Evolutionary conservation across 2,888 invertebrate species (phyloP), one percentile per base, ranked within the genome.

Genomic region (Chrysina gloriosa): DNA sequence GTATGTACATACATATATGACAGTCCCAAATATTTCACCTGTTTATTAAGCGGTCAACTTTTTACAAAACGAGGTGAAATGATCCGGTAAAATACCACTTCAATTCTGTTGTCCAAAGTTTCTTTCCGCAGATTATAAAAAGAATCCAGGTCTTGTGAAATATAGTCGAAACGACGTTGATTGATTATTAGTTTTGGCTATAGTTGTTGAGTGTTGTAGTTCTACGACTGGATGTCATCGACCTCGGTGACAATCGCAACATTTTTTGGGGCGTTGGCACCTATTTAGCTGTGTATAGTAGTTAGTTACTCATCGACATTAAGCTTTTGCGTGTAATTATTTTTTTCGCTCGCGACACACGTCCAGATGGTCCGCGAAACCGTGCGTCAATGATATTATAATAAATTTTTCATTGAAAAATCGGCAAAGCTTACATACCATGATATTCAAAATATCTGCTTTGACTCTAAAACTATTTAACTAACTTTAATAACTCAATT

Each of bases 161-260:
- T 61, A 61, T 9, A 64, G 64, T 25, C 34, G 64, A 42, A 36
- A 31, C 50, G 64, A 50, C 64, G 52, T 50, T 64, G 64, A 64
- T 50, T 50, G 64, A 64, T 64, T 52, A 64, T 52, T 64, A 64
- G 64, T 50, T 64, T 64, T 64, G 64, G 50, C 64, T 23, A 50
- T 64, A 64, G 64, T 50, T 50, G 52, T 50, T 31, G 64, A 16
- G 58, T 39, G 50, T 64, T 64, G 34, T 61, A 61, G 42, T 42
- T 61, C 45, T 61, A 61, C 58, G 58, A 4, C 58, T 45, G 42
- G 58, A 61, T 45, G 58, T 61, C 58, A 61, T 42, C 58, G 58
- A 61, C 14, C 58, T 16, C n/a, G 16, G 52, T 52, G 58, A 61
- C 58, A 61, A 61, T 42, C 45, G 58, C 42, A 61, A 61, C 58